Evolutionary conservation across 1,140 invertebrate genomes (phyloP).

Genomic region (Sesamia nonagrioides): DNA sequence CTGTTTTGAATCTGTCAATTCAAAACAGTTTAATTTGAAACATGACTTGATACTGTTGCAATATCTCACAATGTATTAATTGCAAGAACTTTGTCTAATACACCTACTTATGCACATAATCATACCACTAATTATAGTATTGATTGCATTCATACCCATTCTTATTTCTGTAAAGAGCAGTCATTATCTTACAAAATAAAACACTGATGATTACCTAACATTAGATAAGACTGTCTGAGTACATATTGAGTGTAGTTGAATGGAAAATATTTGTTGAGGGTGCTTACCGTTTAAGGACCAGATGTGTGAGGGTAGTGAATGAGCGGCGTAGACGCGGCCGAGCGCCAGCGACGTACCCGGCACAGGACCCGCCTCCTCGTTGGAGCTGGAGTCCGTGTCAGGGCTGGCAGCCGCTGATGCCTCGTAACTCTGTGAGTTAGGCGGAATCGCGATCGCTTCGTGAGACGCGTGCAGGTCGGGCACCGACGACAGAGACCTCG

Average conservation of each 20-base stretch:
- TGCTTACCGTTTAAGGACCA: conserved; percentile 96
- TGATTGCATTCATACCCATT: not conserved
- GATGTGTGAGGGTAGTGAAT: conserved; percentile 96
- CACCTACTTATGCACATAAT: not conserved
- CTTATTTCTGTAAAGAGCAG: not conserved
- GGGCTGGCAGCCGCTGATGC: conserved; percentile 88
- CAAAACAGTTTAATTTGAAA: not conserved
- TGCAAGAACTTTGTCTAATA: not conserved
- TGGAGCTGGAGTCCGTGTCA: conserved; percentile 89
- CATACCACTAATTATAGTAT: not conserved
- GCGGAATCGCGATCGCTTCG: conserved; percentile 88
- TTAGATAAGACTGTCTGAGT: not conserved
- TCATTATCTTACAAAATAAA: not conserved
- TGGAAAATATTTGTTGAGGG: not conserved
- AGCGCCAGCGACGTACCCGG: conserved; percentile 88
- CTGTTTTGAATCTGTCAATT: too few species aligned
- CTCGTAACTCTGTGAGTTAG: conserved; percentile 88
- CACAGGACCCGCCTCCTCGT: conserved; percentile 84
- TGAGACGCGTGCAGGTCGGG: conserved; percentile 91
- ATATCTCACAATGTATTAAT: not conserved
- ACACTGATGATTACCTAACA: conserved; percentile 27
- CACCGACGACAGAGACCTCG: conserved; percentile 94
- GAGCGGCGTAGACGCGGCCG: conserved; percentile 94
- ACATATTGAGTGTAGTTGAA: not conserved
- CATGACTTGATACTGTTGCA: not conserved